Percentiles rank a stretch among this genome's conserved stretches.
These are phyloP conservation scores for Drosophila gaucha DNA, from an alignment of 2,888 invertebrate genomes.

Conservation along the genomic window DNA sequence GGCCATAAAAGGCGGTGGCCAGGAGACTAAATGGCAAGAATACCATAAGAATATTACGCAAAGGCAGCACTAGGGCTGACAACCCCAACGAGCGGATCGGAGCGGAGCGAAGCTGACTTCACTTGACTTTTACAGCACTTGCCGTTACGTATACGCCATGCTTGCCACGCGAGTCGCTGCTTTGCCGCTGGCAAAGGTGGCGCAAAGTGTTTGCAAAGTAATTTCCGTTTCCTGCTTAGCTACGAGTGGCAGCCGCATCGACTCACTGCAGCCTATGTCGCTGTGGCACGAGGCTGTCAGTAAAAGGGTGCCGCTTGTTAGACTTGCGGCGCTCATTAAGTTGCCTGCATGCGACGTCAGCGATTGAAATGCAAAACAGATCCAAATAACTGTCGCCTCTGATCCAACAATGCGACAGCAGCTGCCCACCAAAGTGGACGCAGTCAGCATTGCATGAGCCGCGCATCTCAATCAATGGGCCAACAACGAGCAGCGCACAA, in stretches of 20 bases:
- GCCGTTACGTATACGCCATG: slow-evolving; percentile 46
- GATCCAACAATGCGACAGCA: slow-evolving; percentile 9
- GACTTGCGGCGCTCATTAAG: slow-evolving; percentile 50
- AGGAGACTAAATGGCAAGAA: slow-evolving; percentile 51
- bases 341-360: slow-evolving; percentile 27
- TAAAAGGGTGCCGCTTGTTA: slow-evolving; percentile 9
- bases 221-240: slow-evolving; percentile 79
- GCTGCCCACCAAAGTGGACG: slow-evolving; percentile 9
- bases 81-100: background rate
- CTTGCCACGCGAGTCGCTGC: slow-evolving; percentile 40
- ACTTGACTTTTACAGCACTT: slow-evolving; percentile 63
- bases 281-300: background rate
- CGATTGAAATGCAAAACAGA: slow-evolving; percentile 29
- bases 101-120: slow-evolving; percentile 43
- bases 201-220: slow-evolving; percentile 78
- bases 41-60: slow-evolving; percentile 67
- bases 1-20: slow-evolving; percentile 55
- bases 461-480: slow-evolving; percentile 32
- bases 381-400: slow-evolving; percentile 3
- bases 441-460: background rate
- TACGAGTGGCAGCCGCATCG: slow-evolving; percentile 66
- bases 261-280: slow-evolving; percentile 16
- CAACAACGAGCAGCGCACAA: slow-evolving; percentile 9
- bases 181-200: slow-evolving; percentile 40
- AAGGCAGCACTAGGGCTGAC: slow-evolving; percentile 30